Conservation (phyloP, 2,888 invertebrate species). For the Monochamus alternatus region DNA sequence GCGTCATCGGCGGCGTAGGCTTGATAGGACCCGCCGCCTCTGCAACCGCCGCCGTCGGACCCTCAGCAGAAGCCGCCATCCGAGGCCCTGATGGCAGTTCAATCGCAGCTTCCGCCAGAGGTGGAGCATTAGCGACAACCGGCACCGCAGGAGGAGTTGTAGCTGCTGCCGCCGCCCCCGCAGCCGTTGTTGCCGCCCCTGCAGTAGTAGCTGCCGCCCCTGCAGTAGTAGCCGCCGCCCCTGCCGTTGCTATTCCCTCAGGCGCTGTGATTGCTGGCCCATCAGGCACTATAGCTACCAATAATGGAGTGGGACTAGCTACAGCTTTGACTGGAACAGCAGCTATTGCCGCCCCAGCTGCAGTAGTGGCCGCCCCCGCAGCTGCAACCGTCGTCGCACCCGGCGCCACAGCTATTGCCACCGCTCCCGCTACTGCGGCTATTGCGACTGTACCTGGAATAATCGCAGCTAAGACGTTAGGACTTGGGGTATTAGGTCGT, state of each 20-base stretch:
- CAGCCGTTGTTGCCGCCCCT: slow-evolving; percentile 44
- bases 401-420: slow-evolving; percentile 21
- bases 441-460: not conserved
- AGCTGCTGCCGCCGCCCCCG: slow-evolving; percentile 44
- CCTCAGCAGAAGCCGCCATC: slow-evolving; percentile 49
- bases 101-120: slow-evolving; percentile 68
- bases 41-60: slow-evolving; percentile 45
- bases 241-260: slow-evolving; percentile 11
- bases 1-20: slow-evolving; percentile 32
- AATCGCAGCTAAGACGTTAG: not conserved
- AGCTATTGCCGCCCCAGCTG: slow-evolving; percentile 27
- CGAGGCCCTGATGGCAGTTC: slow-evolving; percentile 66
- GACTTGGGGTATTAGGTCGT: not conserved
- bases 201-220: slow-evolving; percentile 29
- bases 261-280: slow-evolving; percentile 46
- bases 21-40: slow-evolving; percentile 51
- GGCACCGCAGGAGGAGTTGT: slow-evolving; percentile 55
- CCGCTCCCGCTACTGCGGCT: slow-evolving; percentile 22
- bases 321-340: slow-evolving; percentile 19
- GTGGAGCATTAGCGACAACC: slow-evolving; percentile 46
- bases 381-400: not conserved
- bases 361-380: slow-evolving; percentile 4
- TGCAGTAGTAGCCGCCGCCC: slow-evolving; percentile 22
- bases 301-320: slow-evolving; percentile 23
- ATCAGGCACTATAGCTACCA: slow-evolving; percentile 36